phyloP scores from a whole-genome alignment of 1,140 invertebrate species.

The Orius insidiosus region DNA sequence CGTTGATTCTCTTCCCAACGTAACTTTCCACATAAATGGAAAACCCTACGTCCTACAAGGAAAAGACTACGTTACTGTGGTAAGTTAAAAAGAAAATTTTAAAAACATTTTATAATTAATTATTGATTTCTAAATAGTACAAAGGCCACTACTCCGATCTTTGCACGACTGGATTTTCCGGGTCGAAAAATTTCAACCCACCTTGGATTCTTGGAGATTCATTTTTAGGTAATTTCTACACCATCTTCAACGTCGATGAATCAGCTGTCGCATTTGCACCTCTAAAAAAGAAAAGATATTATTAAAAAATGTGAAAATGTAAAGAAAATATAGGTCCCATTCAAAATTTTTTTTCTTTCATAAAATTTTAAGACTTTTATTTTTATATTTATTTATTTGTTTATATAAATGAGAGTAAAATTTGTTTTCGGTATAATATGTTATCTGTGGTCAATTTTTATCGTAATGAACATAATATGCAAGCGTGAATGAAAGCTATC shows the following conservation, averaged over 20 bases:
- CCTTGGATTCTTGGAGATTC: constrained; percentile 10
- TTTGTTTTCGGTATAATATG: no score
- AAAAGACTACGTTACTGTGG: neutral
- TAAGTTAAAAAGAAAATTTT: neutral
- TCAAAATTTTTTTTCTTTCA: no score
- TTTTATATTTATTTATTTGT: no score
- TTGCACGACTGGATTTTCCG: neutral
- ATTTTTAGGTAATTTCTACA: constrained; percentile 13
- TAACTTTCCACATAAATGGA: neutral
- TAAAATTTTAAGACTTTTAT: no score
- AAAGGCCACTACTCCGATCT: neutral
- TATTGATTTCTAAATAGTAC: neutral
- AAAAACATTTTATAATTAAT: neutral
- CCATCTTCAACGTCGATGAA: constrained; percentile 7
- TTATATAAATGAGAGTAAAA: no score
- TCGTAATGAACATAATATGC: no score
- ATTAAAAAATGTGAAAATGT: no score
- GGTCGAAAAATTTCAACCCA: neutral
- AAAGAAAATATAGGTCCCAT: no score
- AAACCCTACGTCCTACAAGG: neutral
- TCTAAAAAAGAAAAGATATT: neutral
- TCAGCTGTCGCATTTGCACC: constrained; percentile 4
- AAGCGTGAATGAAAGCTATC: no score
- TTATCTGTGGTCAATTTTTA: no score
- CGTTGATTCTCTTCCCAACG: neutral